Conservation (phyloP, 2,888 invertebrate species). For the Scrobipalpa costella region DNA sequence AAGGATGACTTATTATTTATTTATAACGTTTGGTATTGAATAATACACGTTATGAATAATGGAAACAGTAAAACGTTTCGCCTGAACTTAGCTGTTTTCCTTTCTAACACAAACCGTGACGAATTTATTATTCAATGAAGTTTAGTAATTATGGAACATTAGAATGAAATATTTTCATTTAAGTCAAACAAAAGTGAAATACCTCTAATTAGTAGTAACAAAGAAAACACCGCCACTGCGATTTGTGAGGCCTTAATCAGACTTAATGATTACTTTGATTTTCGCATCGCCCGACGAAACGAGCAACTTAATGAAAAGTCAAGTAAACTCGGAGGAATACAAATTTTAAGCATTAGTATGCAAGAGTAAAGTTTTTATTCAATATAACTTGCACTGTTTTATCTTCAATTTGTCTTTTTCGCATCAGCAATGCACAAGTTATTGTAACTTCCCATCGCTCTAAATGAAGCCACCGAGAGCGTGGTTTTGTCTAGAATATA, state of each 20-base stretch:
- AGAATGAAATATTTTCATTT: constrained; percentile 28
- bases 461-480: constrained; percentile 45
- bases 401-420: constrained; percentile 70
- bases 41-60: background rate
- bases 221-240: constrained; percentile 54
- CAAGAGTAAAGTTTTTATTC: constrained; percentile 78
- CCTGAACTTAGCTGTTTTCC: background rate
- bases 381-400: constrained; percentile 76
- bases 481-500: constrained; percentile 29
- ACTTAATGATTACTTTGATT: constrained; percentile 76
- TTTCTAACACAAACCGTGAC: background rate
- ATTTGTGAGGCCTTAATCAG: constrained; percentile 67
- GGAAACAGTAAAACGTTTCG: background rate
- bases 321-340: constrained; percentile 77
- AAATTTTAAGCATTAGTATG: constrained; percentile 78
- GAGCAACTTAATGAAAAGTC: constrained; percentile 77
- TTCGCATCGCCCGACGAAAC: constrained; percentile 68
- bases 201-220: constrained; percentile 51
- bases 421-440: constrained; percentile 63
- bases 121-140: constrained; percentile 22
- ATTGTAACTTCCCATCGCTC: constrained; percentile 54
- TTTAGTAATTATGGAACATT: constrained; percentile 24
- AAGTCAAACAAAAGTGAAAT: constrained; percentile 40
- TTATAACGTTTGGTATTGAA: too few relatives aligned
- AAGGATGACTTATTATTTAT: too few relatives aligned